Conservation (phyloP, 2,888 invertebrate genomes). For the Ennomos erosarius region DNA sequence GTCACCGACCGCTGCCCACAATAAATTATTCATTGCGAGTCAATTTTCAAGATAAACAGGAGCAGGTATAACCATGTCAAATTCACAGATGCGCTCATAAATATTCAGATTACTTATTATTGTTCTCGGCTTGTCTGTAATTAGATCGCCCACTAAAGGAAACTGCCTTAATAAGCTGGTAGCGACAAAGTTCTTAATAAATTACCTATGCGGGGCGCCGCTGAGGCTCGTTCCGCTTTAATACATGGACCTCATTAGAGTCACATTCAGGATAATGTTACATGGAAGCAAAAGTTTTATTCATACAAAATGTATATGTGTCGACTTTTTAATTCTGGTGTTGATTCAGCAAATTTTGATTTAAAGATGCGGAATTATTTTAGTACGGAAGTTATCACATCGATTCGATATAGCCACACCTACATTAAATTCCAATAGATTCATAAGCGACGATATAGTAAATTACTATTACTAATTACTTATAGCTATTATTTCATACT, state of each 20-base stretch:
- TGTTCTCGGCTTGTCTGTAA: slow-evolving; percentile 81
- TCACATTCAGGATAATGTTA: slow-evolving; percentile 45
- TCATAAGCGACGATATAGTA: slow-evolving; percentile 7
- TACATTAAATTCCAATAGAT: too few species aligned
- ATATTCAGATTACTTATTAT: slow-evolving; percentile 82
- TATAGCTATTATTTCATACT: too few species aligned
- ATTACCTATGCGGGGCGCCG: slow-evolving; percentile 59
- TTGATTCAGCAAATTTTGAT: too few species aligned
- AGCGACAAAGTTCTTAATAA: slow-evolving; percentile 75
- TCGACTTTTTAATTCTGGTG: slow-evolving; percentile 4
- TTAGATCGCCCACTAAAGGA: slow-evolving; percentile 83
- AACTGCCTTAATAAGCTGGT: slow-evolving; percentile 73
- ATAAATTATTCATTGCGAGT: slow-evolving; percentile 84
- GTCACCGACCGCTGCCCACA: slow-evolving; percentile 80
- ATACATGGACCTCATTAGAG: slow-evolving; percentile 64
- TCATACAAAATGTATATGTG: slow-evolving; percentile 20
- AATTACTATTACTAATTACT: too few species aligned
- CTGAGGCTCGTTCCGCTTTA: slow-evolving; percentile 52
- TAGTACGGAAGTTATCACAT: too few species aligned
- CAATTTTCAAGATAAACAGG: slow-evolving; percentile 81
- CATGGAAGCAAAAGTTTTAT: slow-evolving; percentile 25
- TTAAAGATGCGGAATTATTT: too few species aligned
- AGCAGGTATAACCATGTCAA: slow-evolving; percentile 66
- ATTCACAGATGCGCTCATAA: slow-evolving; percentile 78
- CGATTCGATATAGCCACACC: too few species aligned